Conservation (phyloP, 2,888 invertebrate species). For the Pollenia labialis region DNA sequence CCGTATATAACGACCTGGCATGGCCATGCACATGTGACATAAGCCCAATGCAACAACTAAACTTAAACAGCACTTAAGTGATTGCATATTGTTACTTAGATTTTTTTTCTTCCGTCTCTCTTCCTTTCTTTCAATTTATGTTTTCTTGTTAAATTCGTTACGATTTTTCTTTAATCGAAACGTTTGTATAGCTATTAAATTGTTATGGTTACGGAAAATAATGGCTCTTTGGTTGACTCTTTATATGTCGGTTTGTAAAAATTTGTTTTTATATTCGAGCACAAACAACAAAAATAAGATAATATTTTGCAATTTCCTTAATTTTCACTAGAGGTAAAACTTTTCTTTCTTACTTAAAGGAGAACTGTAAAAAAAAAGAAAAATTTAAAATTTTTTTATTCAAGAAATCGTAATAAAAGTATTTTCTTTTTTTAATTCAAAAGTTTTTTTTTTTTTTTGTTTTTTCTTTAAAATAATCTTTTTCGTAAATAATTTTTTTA, state of each 20-base stretch:
- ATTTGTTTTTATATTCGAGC: slow-evolving; percentile 12
- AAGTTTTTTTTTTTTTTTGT: neutral
- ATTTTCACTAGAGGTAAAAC: slow-evolving; percentile 35
- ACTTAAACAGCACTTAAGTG: slow-evolving; percentile 77
- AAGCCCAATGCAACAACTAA: slow-evolving; percentile 76
- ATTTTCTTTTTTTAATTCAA: neutral
- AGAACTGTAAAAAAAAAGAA: slow-evolving; percentile 63
- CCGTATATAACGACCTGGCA: slow-evolving; percentile 80
- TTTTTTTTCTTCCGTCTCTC: slow-evolving; percentile 41
- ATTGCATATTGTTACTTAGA: slow-evolving; percentile 78
- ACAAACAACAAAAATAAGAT: slow-evolving; percentile 16
- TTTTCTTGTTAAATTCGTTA: slow-evolving; percentile 30
- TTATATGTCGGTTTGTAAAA: slow-evolving; percentile 63
- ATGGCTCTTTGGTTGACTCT: slow-evolving; percentile 64
- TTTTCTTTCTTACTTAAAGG: slow-evolving; percentile 30
- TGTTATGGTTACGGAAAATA: neutral
- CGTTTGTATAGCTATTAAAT: neutral
- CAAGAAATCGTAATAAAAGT: neutral
- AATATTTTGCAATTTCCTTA: slow-evolving; percentile 4
- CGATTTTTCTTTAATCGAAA: slow-evolving; percentile 19
- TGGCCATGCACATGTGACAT: slow-evolving; percentile 77
- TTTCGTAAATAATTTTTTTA: neutral
- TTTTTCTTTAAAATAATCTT: neutral
- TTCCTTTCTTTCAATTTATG: slow-evolving; percentile 8
- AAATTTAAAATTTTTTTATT: neutral